Conservation (phyloP, 2,113 vertebrate genomes). For the Oreochromis aureus region DNA sequence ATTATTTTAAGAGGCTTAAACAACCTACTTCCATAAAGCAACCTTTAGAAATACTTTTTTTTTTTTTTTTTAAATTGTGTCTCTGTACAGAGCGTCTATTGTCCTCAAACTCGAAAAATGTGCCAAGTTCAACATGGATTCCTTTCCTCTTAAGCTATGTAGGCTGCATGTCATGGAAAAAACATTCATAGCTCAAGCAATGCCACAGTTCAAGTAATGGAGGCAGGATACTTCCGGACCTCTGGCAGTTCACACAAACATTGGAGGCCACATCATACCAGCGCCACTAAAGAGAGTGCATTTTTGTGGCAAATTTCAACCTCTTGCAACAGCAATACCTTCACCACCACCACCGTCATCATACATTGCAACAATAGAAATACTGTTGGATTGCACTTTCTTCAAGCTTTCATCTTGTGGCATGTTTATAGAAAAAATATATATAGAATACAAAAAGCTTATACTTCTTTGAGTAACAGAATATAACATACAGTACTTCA, state of each 20-base stretch:
- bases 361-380: constrained; percentile 70
- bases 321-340: constrained; percentile 60
- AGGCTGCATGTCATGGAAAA: constrained; percentile 67
- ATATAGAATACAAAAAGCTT: constrained; percentile 77
- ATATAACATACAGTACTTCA: constrained; percentile 76
- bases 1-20: constrained; percentile 48
- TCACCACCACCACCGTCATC: constrained; percentile 45
- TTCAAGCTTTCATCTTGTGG: constrained; percentile 72
- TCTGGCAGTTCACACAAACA: constrained; percentile 67
- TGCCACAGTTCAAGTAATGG: constrained; percentile 74
- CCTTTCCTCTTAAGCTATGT: constrained; percentile 68
- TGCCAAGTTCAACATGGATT: constrained; percentile 69
- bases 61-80: background rate
- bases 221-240: constrained; percentile 69
- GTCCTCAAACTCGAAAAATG: constrained; percentile 68
- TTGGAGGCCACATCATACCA: constrained; percentile 59
- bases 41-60: constrained; percentile 56
- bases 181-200: constrained; percentile 72
- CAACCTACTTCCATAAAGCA: constrained; percentile 43
- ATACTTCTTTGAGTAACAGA: constrained; percentile 76
- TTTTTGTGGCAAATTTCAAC: constrained; percentile 67
- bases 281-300: constrained; percentile 65
- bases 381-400: constrained; percentile 75
- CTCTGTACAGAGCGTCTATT: constrained; percentile 65
- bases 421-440: constrained; percentile 74